Base-by-base conservation (phyloP, 2,113 vertebrate genomes). In the Phaetusa simplex region DNA sequence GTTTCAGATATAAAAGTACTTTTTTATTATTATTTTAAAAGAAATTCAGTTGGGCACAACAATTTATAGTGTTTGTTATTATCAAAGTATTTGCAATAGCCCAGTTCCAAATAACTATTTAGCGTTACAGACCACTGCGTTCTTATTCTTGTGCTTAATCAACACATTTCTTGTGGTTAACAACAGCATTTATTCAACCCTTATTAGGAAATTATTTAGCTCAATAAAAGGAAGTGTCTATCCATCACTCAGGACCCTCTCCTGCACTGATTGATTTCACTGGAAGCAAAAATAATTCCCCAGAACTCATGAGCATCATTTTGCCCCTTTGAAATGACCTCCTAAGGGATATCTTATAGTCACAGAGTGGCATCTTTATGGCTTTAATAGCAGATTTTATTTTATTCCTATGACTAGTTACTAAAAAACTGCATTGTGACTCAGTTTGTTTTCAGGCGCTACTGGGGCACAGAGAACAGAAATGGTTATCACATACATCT, bases 191-290 rank as follows among this genome's bases (percentile, higher is more conserved):
- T 95, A 86, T 97, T 97, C 93, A 97, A 97, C 64, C 32, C 85
- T 96, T 95, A 97, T 97, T 97, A 85, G 77, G 95, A 98, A 97
- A 97, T 97, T 96, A 96, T 97, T 97, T 91, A 92, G 86, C 93
- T 97, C 96, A 86, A 95, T 95, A 97, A 97, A 97, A 97, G 95
- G 88, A 95, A 97, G 65, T 53, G 91, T 97, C 95, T 85, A 52
- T 85, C 97, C 86, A 95, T 97, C 97, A 94, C 21, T 82, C 70
- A 81, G 21, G 24, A 23, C 34, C 47, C 45, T 87, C 78, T 93
- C 38, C 50, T 42, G 38, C 61, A 90, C 71, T 72, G 82, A 97
- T 32, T 93, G 79, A 89, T 92, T 92, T 95, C 90, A 85, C 38
- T 56, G 26, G 62, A 87, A 95, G 72, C 11, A 94, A 92, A 94